Conservation (phyloP, 64 coral and sea anemone genomes). For the Orbicella faveolata region DNA sequence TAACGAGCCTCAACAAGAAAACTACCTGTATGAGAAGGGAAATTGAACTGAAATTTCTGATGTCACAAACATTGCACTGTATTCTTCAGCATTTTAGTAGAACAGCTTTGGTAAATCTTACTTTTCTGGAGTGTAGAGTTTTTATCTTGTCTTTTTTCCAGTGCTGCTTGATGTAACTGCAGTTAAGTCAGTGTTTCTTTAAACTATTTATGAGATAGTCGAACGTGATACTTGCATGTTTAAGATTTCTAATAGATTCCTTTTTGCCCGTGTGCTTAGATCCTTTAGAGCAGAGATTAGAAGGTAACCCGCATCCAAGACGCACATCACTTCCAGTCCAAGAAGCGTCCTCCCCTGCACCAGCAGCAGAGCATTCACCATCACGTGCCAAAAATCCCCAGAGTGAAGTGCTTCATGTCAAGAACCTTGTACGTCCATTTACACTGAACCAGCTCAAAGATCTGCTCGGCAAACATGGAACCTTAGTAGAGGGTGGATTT, state of each 20-base stretch:
- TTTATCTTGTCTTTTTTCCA: no score
- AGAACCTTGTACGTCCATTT: conserved; percentile 92
- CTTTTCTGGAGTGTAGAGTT: neutral
- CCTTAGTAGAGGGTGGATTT: conserved; percentile 75
- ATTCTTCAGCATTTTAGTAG: neutral
- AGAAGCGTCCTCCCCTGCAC: neutral
- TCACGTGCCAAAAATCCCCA: conserved; percentile 75
- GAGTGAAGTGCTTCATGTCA: conserved; percentile 67
- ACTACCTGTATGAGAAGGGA: no score
- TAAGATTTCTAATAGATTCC: neutral
- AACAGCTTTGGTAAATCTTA: conserved; percentile 5
- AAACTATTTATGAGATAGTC: neutral
- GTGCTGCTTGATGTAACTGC: no score
- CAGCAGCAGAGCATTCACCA: conserved; percentile 46
- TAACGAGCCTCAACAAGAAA: no score
- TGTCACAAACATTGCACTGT: neutral
- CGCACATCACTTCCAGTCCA: neutral
- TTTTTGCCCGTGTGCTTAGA: neutral
- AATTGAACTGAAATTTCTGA: no score
- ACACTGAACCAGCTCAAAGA: conserved; percentile 88
- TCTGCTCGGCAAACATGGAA: conserved; percentile 61
- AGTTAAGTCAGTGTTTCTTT: neutral
- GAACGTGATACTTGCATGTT: neutral
- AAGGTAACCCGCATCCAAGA: conserved; percentile 29
- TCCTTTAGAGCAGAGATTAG: neutral